A percentile compares a stretch with the other conserved stretches of the same genome.
Evolutionary conservation across 1,140 invertebrate species (phyloP).

Genomic region (Euglossa dilemma): DNA sequence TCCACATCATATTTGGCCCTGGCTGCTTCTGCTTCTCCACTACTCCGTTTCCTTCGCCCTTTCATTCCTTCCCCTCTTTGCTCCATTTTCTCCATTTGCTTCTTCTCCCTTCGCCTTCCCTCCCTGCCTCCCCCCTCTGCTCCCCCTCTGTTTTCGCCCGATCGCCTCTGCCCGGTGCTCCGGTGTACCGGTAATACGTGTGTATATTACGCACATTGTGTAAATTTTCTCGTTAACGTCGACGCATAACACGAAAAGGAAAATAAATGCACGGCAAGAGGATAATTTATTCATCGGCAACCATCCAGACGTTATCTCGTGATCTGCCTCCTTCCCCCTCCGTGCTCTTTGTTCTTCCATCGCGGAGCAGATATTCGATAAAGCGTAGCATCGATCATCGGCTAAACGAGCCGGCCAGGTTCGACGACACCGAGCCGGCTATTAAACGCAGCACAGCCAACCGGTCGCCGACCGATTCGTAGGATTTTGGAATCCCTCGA

Average conservation of each 20-base stretch:
- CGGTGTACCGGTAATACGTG: not conserved
- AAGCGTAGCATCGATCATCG: slow-evolving; percentile 73
- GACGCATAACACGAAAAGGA: slow-evolving; percentile 6
- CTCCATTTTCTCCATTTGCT: not conserved
- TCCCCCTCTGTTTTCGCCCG: not conserved
- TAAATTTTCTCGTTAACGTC: slow-evolving; percentile 30
- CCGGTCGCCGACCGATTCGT: not conserved
- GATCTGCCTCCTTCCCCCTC: slow-evolving; percentile 60
- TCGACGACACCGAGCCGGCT: not conserved
- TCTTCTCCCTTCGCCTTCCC: not conserved
- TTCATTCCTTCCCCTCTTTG: not conserved
- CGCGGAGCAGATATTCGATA: slow-evolving; percentile 67
- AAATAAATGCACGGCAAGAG: not conserved
- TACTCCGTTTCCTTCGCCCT: slow-evolving; percentile 25
- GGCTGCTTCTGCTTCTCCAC: slow-evolving; percentile 45
- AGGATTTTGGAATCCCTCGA: too few species aligned
- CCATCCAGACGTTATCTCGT: slow-evolving; percentile 1
- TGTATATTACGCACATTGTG: slow-evolving; percentile 24
- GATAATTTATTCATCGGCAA: slow-evolving; percentile 27
- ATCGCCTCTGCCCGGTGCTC: not conserved
- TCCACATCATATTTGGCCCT: slow-evolving; percentile 50
- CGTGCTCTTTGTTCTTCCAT: slow-evolving; percentile 24
- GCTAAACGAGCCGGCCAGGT: slow-evolving; percentile 66
- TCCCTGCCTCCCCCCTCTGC: not conserved
- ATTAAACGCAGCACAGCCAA: not conserved